A percentile compares a stretch with the other conserved stretches of the same genome.
Conservation (phyloP, 1,140 invertebrate species). For the Tribolium madens region DNA sequence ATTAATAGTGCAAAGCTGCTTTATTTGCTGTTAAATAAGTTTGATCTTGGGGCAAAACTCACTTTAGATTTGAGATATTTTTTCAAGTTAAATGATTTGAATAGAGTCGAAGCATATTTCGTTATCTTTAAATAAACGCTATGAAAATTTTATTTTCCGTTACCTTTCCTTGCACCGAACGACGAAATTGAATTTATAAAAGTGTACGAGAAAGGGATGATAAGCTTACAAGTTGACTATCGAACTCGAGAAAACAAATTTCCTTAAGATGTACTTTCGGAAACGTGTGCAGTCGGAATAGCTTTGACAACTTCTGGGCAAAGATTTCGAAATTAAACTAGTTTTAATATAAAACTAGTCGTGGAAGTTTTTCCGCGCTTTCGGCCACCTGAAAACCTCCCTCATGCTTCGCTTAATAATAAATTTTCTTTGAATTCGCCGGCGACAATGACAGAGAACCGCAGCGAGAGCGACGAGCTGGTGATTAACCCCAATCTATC, state of each 20-base stretch:
- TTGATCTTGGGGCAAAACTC: background rate
- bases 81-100: background rate
- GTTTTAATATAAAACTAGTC: background rate
- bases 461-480: conserved; percentile 22
- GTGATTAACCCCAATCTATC: conserved; percentile 54
- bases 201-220: conserved; percentile 14
- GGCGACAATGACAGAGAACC: conserved; percentile 44
- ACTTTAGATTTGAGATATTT: background rate
- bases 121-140: conserved; percentile 6
- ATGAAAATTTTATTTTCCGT: conserved; percentile 13
- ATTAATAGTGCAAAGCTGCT: conserved; percentile 31
- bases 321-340: conserved; percentile 3
- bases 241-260: conserved; percentile 1
- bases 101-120: background rate
- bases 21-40: conserved; percentile 8
- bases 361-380: too few relatives aligned
- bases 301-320: conserved; percentile 6
- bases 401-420: conserved; percentile 46
- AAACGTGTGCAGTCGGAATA: background rate
- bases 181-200: conserved; percentile 16
- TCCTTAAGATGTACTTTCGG: conserved; percentile 1
- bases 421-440: conserved; percentile 42
- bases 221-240: background rate
- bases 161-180: background rate
- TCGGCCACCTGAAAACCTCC: background rate